Conservation (phyloP, 2,797 vertebrate genomes). For the Acestrorhynchus altus region DNA sequence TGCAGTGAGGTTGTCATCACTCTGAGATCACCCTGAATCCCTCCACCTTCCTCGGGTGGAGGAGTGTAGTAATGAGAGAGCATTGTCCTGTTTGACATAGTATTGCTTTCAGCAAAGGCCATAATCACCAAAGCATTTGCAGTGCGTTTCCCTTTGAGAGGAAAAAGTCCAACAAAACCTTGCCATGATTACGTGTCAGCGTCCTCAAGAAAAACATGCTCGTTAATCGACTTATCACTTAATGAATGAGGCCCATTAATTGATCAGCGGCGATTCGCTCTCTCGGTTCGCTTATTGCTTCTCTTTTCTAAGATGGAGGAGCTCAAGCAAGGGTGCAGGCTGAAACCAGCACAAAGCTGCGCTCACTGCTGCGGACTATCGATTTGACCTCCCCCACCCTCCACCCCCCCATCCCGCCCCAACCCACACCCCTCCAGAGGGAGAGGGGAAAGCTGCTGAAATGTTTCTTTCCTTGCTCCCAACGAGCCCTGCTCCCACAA, state of each 20-base stretch:
- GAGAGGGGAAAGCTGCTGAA: constrained; percentile 57
- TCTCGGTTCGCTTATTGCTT: constrained; percentile 48
- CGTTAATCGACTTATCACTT: constrained; percentile 74
- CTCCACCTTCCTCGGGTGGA: constrained; percentile 17
- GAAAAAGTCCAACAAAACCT: constrained; percentile 44
- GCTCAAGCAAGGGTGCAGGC: constrained; percentile 24
- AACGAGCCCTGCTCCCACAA: constrained; percentile 43
- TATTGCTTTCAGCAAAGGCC: not conserved
- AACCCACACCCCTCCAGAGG: constrained; percentile 32
- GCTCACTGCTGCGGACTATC: constrained; percentile 50
- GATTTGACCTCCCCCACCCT: constrained; percentile 48
- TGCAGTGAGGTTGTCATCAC: not conserved
- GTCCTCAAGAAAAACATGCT: constrained; percentile 67
- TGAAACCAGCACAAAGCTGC: constrained; percentile 43
- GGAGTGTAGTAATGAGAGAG: constrained; percentile 16
- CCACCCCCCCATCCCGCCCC: constrained; percentile 6
- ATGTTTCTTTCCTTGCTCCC: constrained; percentile 51
- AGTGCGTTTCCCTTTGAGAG: constrained; percentile 36
- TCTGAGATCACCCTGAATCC: not conserved
- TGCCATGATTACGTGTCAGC: constrained; percentile 72
- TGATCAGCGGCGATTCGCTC: constrained; percentile 69
- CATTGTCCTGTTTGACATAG: constrained; percentile 25
- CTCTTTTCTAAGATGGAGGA: constrained; percentile 56
- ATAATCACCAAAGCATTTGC: constrained; percentile 44
- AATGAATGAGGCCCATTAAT: constrained; percentile 77